Base-by-base conservation (phyloP, 2,113 vertebrate species). In the Sapayoa aenigma region DNA sequence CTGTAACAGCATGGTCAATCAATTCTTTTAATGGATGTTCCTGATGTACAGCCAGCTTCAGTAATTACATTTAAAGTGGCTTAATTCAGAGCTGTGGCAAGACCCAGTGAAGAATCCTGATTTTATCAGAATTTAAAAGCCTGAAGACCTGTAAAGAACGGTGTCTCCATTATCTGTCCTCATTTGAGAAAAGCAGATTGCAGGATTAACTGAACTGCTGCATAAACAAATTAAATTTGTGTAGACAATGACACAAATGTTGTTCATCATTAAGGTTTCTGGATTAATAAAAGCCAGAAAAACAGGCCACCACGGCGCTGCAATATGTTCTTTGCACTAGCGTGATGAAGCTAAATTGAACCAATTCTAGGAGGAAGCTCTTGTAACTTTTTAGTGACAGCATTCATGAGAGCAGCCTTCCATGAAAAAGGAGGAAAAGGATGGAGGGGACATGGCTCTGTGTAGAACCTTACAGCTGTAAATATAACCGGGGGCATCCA, bases 1-100 rank as follows among this genome's bases (percentile, higher is more conserved):
- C 94, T 94, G 94, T 98, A 98, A 98, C 98, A 98, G 98, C 97
- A 98, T 97, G 98, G 98, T 98, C 98, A 99, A 99, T 99, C 98
- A 99, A 98, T 99, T 98, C 98, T 98, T 99, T 98, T 98, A 99
- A 99, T 99, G 98, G 98, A 98, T 99, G 98, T 99, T 98, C 98
- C 97, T 98, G 98, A 98, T 98, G 98, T 98, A 98, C 98, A 98
- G 98, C 98, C 98, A 98, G 98, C 97, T 98, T 97, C 97, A 95
- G 98, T 99, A 99, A 99, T 99, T 99, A 98, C 98, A 99, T 99
- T 98, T 98, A 98, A 98, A 98, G 98, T 98, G 98, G 98, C 97
- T 98, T 98, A 98, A 98, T 99, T 99, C 98, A 98, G 98, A 98
- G 98, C 98, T 98, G 98, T 98, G 98, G 98, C 98, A 99, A 99